Conservation (phyloP, 1,140 invertebrate genomes). For the Drosophila pseudoananassae region DNA sequence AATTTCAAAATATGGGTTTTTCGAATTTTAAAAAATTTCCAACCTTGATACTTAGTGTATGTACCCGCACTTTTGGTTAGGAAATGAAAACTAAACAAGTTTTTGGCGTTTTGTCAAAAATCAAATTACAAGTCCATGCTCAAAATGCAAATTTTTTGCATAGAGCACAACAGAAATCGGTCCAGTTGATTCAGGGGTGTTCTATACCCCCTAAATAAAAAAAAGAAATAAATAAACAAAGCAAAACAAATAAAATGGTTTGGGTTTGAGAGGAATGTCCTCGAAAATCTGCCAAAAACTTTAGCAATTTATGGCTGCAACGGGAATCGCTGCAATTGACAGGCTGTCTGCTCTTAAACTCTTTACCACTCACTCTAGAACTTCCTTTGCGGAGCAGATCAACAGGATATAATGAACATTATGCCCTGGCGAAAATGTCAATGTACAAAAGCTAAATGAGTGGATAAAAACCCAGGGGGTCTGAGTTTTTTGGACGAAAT, state of each 20-base stretch:
- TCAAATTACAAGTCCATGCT: conserved; percentile 54
- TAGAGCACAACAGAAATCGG: background rate
- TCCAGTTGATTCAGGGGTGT: background rate
- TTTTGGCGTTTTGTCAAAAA: conserved; percentile 56
- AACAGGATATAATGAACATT: conserved; percentile 81
- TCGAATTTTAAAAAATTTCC: background rate
- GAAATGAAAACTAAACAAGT: conserved; percentile 43
- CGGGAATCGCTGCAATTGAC: conserved; percentile 56
- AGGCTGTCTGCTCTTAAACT: conserved; percentile 44
- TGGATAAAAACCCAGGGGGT: conserved; percentile 63
- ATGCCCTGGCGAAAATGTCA: conserved; percentile 61
- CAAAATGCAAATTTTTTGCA: conserved; percentile 48
- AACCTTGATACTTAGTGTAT: background rate
- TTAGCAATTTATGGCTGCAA: conserved; percentile 59
- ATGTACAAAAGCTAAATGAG: conserved; percentile 68
- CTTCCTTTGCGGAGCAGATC: conserved; percentile 67
- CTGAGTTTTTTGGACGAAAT: conserved; percentile 1
- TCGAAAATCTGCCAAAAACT: conserved; percentile 51
- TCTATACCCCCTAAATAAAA: too few species aligned
- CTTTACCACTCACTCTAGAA: conserved; percentile 5
- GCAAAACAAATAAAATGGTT: background rate
- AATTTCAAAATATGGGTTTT: background rate
- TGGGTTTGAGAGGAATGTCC: conserved; percentile 25
- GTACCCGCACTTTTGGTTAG: conserved; percentile 21
- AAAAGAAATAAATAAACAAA: background rate